Base-by-base conservation (phyloP, 2,888 invertebrate genomes). In the Cheiracanthium punctorium region DNA sequence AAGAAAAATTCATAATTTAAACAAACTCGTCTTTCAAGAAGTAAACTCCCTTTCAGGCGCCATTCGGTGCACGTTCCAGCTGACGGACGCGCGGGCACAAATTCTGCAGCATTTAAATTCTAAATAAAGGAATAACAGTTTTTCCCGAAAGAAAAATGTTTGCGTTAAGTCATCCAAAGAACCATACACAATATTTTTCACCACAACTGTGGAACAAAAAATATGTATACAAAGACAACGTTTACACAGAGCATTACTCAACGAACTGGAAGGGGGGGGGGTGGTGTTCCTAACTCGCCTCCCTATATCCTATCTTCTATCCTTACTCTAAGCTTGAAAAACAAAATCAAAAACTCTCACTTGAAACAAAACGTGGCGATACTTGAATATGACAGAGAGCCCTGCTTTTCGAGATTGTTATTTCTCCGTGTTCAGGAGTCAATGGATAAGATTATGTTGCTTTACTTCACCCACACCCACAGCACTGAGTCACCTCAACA, bases 401-500 rank as follows among this genome's bases (percentile, higher is more conserved):
- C 58, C 24, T 7, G 5, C 24, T 58, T 58, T 24, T 58, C 5
- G 24, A 58, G 58, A 58, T 58, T 58, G 58, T 58, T 58, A 58
- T 58, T 20, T 24, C 58, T 58, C 20, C 58, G 58, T 58, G 58
- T 58, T 58, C 58, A 2, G 58, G 58, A 58, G 20, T 58, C 58
- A 58, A 58, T 20, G 58, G 58, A 58, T 58, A 24, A 58, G 58
- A 58, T 58, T 58, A 58, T 24, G 20, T 58, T 58, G 5, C 58
- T 24, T 24, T 24, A 12, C 20, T 37, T 37, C 58, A 5, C 24
- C 20, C n/a, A n/a, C n/a, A n/a, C n/a, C n/a, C n/a, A n/a, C n/a
- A n/a, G n/a, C 24, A 1, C 24, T 58, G 58, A 58, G 58, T 58
- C 58, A 58, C 24, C n/a, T n/a, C n/a, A n/a, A n/a, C n/a, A n/a